These are phyloP conservation scores for Xyliphius kryptos DNA, from an alignment of 2,113 vertebrate species.

Conservation along the genomic window DNA sequence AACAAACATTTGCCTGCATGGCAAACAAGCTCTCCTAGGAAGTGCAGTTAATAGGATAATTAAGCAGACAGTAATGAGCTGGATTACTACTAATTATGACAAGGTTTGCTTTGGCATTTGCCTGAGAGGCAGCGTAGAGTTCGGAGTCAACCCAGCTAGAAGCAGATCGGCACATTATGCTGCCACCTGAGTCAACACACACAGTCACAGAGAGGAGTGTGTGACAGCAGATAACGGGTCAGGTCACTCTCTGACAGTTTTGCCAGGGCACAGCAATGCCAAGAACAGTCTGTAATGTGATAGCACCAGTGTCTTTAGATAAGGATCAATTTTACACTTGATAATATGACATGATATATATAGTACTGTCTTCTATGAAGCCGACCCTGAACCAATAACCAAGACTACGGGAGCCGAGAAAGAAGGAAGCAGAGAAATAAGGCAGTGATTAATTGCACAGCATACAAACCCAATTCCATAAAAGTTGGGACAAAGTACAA, in stretches of 20 bases:
- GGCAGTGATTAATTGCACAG: too few species aligned
- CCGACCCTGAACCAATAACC: too few species aligned
- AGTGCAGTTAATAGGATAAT: constrained; percentile 99
- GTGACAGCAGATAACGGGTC: constrained; percentile 45
- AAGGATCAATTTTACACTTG: too few species aligned
- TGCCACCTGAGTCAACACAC: constrained; percentile 81
- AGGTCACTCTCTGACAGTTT: constrained; percentile 29
- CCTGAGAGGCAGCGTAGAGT: constrained; percentile 85
- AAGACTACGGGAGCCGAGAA: too few species aligned
- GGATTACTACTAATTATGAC: constrained; percentile 98
- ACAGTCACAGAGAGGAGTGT: constrained; percentile 44
- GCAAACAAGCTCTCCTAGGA: constrained; percentile 93
- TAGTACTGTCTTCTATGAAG: too few species aligned
- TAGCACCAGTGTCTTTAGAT: too few species aligned
- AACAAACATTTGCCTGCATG: too few species aligned
- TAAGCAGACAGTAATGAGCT: constrained; percentile 97
- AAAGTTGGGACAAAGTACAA: too few species aligned
- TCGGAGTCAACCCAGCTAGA: constrained; percentile 93
- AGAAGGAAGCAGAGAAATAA: too few species aligned
- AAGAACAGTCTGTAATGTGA: too few species aligned
- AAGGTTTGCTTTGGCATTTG: constrained; percentile 98
- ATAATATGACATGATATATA: too few species aligned
- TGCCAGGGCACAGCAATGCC: constrained; percentile 18
- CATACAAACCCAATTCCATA: too few species aligned
- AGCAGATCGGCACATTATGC: constrained; percentile 62